Conservation (phyloP, 2,888 invertebrate species). For the Harpalus rubripes region DNA sequence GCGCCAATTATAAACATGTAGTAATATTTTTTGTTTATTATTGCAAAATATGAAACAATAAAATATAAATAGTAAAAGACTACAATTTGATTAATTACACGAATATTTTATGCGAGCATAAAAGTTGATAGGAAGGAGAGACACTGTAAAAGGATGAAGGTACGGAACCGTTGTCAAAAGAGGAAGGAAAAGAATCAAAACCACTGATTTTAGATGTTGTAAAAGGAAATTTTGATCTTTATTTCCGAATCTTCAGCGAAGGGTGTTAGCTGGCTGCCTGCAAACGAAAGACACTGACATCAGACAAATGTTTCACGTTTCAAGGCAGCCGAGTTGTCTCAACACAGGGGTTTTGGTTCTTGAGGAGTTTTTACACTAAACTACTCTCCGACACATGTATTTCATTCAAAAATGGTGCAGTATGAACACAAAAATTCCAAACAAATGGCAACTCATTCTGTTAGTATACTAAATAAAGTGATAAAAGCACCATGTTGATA, state of each 20-base stretch:
- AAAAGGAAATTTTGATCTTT: slow-evolving; percentile 76
- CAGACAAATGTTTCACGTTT: slow-evolving; percentile 58
- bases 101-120: slow-evolving; percentile 30
- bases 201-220: slow-evolving; percentile 73
- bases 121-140: slow-evolving; percentile 29
- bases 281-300: slow-evolving; percentile 69
- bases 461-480: too few relatives aligned
- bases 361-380: slow-evolving; percentile 71
- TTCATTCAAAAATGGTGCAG: slow-evolving; percentile 27
- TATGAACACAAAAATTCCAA: slow-evolving; percentile 22
- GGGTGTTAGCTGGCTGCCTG: slow-evolving; percentile 73
- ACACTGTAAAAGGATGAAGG: slow-evolving; percentile 41
- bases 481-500: slow-evolving; percentile 31
- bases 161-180: slow-evolving; percentile 5
- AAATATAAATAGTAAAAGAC: slow-evolving; percentile 62
- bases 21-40: slow-evolving; percentile 54
- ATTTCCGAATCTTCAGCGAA: slow-evolving; percentile 73
- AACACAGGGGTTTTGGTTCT: slow-evolving; percentile 74
- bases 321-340: slow-evolving; percentile 68
- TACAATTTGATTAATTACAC: slow-evolving; percentile 60
- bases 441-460: slow-evolving; percentile 2
- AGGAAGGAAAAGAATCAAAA: slow-evolving; percentile 71
- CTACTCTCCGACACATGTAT: slow-evolving; percentile 32
- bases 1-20: slow-evolving; percentile 32
- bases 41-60: slow-evolving; percentile 58